phyloP scores from a whole-genome alignment of 2,797 vertebrate species.

The Platyrinchus mystaceus region DNA sequence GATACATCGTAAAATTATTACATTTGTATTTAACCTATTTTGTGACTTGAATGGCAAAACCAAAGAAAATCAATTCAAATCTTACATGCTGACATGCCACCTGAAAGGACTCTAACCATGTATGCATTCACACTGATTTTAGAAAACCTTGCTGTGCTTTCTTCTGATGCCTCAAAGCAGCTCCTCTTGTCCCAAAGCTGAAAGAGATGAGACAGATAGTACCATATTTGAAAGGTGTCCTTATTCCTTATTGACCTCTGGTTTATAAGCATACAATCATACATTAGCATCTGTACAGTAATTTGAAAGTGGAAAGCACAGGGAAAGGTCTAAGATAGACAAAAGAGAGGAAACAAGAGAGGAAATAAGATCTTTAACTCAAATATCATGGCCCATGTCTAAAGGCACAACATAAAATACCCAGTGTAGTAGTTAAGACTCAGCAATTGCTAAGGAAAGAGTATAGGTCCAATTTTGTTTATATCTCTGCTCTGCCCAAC shows the following conservation, averaged over 20 bases:
- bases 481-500: not conserved
- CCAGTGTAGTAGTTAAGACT: not conserved
- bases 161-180: constrained; percentile 52
- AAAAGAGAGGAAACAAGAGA: not conserved
- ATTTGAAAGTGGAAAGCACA: not conserved
- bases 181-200: constrained; percentile 25
- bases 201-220: constrained; percentile 19
- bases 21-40: constrained; percentile 26
- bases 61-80: constrained; percentile 31
- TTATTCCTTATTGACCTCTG: constrained; percentile 41
- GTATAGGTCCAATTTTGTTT: not conserved
- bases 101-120: constrained; percentile 38
- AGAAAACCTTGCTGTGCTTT: constrained; percentile 40
- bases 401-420: not conserved
- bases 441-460: not conserved
- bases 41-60: constrained; percentile 46
- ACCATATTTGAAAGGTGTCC: constrained; percentile 25
- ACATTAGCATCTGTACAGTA: not conserved
- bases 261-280: constrained; percentile 20
- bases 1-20: constrained; percentile 40
- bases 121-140: constrained; percentile 29
- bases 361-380: not conserved
- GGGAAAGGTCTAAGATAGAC: not conserved
- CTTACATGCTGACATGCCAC: not conserved
- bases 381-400: not conserved